Percentiles rank a stretch among this genome's conserved stretches.
Conservation (phyloP, 2,888 invertebrate genomes). For the Drosophila phalerata region DNA sequence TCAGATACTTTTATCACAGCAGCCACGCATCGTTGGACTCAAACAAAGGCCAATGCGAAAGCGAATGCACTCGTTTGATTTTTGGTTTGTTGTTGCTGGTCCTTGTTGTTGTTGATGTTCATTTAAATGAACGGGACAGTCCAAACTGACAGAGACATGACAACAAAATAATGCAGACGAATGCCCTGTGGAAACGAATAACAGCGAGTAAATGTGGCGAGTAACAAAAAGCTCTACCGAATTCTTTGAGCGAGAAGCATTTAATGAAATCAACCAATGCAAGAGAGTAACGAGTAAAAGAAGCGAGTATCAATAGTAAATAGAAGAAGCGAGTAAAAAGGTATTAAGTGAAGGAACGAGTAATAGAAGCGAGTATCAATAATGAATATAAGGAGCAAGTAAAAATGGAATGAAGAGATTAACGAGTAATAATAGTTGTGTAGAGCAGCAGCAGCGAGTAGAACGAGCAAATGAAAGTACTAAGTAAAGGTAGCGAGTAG, state of each 20-base stretch:
- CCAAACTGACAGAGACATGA: constrained; percentile 5
- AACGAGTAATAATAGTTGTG: not conserved
- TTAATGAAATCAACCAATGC: not conserved
- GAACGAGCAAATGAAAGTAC: too few species aligned
- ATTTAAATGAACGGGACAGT: constrained; percentile 24
- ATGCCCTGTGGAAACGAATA: not conserved
- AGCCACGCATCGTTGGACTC: constrained; percentile 76
- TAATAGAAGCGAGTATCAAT: not conserved
- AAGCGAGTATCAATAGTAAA: not conserved
- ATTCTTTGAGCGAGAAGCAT: not conserved
- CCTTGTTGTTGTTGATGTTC: constrained; percentile 15
- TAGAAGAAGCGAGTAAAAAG: not conserved
- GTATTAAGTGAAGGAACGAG: too few species aligned
- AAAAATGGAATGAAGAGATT: not conserved
- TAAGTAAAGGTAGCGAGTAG: too few species aligned
- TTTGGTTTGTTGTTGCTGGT: constrained; percentile 11
- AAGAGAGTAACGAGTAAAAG: not conserved
- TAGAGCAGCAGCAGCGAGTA: not conserved
- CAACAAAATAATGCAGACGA: not conserved
- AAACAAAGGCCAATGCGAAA: constrained; percentile 70
- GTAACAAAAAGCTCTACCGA: not conserved
- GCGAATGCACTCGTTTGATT: constrained; percentile 53
- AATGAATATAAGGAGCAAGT: not conserved
- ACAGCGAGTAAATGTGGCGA: not conserved
- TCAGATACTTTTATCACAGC: constrained; percentile 73